Conservation (phyloP, 2,113 vertebrate genomes). For the Pteronura brasiliensis region DNA sequence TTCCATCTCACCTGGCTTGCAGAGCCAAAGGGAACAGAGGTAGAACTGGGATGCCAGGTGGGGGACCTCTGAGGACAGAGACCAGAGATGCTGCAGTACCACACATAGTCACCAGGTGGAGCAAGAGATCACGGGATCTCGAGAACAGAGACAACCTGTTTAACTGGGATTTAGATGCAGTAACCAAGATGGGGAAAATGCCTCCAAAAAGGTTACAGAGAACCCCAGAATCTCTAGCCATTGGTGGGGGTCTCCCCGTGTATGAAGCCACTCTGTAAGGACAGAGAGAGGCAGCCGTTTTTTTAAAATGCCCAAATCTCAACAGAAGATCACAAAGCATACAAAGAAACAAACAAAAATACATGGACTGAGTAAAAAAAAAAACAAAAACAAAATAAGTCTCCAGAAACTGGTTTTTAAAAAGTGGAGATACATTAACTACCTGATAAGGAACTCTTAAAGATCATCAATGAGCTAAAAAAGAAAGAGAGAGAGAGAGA, state of each 20-base stretch:
- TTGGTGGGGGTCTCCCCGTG: not conserved
- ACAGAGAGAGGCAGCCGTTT: not conserved
- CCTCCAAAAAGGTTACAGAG: not conserved
- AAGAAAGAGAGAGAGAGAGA: not conserved
- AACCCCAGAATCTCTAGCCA: too few species aligned
- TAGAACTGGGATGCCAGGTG: not conserved
- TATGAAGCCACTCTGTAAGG: not conserved
- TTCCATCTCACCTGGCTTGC: not conserved
- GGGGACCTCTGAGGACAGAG: not conserved
- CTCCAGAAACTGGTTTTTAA: not conserved
- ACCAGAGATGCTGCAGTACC: not conserved
- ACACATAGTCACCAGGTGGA: not conserved
- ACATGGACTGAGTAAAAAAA: not conserved
- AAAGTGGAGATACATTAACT: not conserved
- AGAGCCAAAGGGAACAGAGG: not conserved
- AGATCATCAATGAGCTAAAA: not conserved
- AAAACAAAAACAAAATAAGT: not conserved
- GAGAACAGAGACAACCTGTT: not conserved
- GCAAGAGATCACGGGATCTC: not conserved
- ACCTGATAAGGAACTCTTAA: not conserved
- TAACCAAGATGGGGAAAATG: too few species aligned
- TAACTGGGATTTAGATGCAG: not conserved
- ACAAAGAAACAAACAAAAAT: not conserved
- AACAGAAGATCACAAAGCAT: not conserved
- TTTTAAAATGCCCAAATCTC: not conserved